phyloP scores from a whole-genome alignment of 2,888 invertebrate genomes.

The Callinectes sapidus region DNA sequence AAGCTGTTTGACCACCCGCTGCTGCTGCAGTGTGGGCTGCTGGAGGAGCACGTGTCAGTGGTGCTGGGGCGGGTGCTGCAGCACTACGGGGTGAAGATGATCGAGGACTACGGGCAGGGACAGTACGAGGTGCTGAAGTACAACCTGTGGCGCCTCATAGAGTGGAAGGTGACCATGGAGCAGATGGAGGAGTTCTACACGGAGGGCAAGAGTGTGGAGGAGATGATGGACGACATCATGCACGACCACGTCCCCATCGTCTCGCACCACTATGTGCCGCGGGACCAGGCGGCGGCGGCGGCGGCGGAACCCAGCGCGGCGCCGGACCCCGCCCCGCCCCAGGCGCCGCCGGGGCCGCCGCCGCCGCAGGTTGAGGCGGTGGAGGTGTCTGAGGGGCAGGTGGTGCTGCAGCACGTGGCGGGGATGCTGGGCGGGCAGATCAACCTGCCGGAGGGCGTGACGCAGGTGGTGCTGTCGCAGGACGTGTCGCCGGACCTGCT shows the following conservation, averaged over 20 bases:
- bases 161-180: constrained; percentile 73
- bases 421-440: constrained; percentile 67
- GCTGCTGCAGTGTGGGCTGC: constrained; percentile 67
- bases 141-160: constrained; percentile 72
- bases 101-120: constrained; percentile 72
- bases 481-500: constrained; percentile 72
- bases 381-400: constrained; percentile 66
- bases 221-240: constrained; percentile 73
- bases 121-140: constrained; percentile 72
- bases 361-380: constrained; percentile 57
- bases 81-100: constrained; percentile 73
- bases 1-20: constrained; percentile 69
- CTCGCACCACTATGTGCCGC: constrained; percentile 67
- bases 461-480: constrained; percentile 72
- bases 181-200: constrained; percentile 73
- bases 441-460: constrained; percentile 69
- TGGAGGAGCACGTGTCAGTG: constrained; percentile 71
- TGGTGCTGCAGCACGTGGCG: constrained; percentile 64
- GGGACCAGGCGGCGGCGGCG: constrained; percentile 41
- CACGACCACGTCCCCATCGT: constrained; percentile 70
- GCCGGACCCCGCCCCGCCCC: neutral
- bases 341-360: neutral
- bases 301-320: neutral
- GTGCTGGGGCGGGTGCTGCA: constrained; percentile 69
- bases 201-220: constrained; percentile 72